Conservation (phyloP, 1,140 invertebrate species). For the Stegodyphus dumicola region DNA sequence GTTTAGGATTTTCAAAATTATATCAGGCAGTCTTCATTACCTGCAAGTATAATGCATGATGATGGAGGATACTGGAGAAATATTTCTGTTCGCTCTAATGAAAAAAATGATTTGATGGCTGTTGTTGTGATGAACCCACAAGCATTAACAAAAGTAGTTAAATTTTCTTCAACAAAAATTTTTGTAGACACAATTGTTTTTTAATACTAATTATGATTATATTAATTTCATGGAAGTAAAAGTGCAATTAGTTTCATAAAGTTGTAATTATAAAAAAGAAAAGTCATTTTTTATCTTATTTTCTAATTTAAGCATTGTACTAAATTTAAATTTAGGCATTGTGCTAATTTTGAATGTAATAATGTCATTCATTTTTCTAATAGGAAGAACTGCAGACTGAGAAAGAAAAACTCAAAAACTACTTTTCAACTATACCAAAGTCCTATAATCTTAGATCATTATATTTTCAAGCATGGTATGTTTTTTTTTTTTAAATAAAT, state of each 20-base stretch:
- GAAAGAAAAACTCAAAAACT: conserved; percentile 75
- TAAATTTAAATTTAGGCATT: too few species aligned
- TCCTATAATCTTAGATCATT: conserved; percentile 80
- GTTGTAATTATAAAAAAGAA: too few species aligned
- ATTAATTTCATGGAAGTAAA: too few species aligned
- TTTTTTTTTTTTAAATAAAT: conserved; percentile 62
- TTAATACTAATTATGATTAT: too few species aligned
- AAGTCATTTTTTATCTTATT: too few species aligned
- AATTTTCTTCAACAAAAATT: not conserved
- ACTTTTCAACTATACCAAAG: conserved; percentile 74
- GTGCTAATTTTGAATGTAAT: too few species aligned
- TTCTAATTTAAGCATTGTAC: too few species aligned
- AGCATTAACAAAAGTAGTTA: conserved; percentile 69
- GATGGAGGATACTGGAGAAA: conserved; percentile 86
- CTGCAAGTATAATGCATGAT: conserved; percentile 66
- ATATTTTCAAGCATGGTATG: conserved; percentile 76
- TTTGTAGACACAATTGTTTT: too few species aligned
- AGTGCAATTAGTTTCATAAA: too few species aligned
- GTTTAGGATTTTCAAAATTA: conserved; percentile 62
- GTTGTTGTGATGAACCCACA: conserved; percentile 79
- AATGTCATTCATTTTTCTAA: too few species aligned
- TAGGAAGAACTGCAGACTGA: conserved; percentile 74
- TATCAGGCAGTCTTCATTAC: conserved; percentile 50
- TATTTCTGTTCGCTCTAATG: conserved; percentile 79
- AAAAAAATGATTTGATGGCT: conserved; percentile 79